These are phyloP conservation scores for Diploscapter pachys DNA, from an alignment of 1,140 invertebrate species.

Conservation along the genomic window DNA sequence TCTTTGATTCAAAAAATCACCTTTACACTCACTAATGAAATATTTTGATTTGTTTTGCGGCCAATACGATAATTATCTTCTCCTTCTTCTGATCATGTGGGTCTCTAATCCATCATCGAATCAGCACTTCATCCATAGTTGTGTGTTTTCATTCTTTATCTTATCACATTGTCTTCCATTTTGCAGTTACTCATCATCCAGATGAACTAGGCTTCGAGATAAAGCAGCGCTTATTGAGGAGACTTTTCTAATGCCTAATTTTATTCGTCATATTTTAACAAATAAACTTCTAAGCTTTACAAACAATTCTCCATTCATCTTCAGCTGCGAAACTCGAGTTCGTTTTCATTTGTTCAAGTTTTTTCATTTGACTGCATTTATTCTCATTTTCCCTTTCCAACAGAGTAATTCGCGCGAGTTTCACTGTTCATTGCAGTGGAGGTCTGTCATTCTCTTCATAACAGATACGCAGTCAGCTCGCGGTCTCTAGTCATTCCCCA, in stretches of 20 bases:
- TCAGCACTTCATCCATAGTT: constrained; percentile 13
- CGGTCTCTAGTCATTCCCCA: neutral
- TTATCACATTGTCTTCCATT: constrained; percentile 5
- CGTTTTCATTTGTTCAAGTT: constrained; percentile 1
- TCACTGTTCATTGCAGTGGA: constrained; percentile 5
- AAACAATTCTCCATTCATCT: constrained; percentile 4
- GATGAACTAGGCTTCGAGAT: no score
- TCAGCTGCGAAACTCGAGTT: neutral
- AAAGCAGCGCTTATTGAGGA: no score
- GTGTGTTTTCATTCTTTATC: constrained; percentile 5
- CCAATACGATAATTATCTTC: constrained; percentile 8
- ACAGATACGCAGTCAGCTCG: neutral
- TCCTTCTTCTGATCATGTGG: neutral
- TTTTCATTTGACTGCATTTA: constrained; percentile 3
- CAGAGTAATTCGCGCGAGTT: neutral
- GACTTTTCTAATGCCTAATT: neutral
- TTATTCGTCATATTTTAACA: constrained; percentile 1
- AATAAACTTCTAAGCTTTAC: neutral
- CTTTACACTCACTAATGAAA: no score
- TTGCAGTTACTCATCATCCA: neutral
- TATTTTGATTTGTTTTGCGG: constrained; percentile 1
- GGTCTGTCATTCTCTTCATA: neutral
- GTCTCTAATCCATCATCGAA: constrained; percentile 1
- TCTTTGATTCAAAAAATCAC: no score
- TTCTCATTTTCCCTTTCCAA: neutral